These are phyloP conservation scores for Conopomorpha cramerella DNA, from an alignment of 1,140 invertebrate species.

Conservation along the genomic window DNA sequence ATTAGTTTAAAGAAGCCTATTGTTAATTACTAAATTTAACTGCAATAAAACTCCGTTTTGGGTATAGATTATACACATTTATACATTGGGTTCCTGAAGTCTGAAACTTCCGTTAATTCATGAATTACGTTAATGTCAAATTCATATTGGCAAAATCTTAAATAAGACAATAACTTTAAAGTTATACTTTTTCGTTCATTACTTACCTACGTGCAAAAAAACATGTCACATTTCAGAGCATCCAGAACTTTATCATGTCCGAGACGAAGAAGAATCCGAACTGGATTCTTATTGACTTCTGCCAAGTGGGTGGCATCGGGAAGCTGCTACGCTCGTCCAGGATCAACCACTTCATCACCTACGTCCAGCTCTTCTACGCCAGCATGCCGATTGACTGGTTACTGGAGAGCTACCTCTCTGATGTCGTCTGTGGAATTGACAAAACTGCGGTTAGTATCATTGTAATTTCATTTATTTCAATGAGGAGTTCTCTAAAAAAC, in stretches of 20 bases:
- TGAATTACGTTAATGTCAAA: too few species aligned
- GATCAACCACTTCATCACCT: conserved; percentile 86
- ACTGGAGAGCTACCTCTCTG: conserved; percentile 86
- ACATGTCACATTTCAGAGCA: conserved; percentile 63
- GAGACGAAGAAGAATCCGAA: conserved; percentile 74
- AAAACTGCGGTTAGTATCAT: conserved; percentile 72
- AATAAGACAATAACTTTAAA: too few species aligned
- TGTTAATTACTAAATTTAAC: too few species aligned
- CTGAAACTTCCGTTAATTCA: too few species aligned
- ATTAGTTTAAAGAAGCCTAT: too few species aligned
- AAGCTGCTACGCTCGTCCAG: conserved; percentile 93
- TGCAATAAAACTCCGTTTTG: too few species aligned
- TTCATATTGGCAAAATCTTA: too few species aligned
- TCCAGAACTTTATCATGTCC: conserved; percentile 87
- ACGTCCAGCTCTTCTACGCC: conserved; percentile 94
- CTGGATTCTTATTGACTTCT: conserved; percentile 96
- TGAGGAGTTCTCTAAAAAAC: too few species aligned
- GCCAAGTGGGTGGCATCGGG: conserved; percentile 90
- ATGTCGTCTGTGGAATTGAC: conserved; percentile 88
- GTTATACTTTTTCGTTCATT: too few species aligned
- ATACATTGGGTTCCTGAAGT: too few species aligned
- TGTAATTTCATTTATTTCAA: not conserved
- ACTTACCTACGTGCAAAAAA: too few species aligned
- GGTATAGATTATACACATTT: too few species aligned
- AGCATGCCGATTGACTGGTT: conserved; percentile 98